Base-by-base conservation (phyloP, 2,113 vertebrate species). In the Chascanopsetta lugubris region DNA sequence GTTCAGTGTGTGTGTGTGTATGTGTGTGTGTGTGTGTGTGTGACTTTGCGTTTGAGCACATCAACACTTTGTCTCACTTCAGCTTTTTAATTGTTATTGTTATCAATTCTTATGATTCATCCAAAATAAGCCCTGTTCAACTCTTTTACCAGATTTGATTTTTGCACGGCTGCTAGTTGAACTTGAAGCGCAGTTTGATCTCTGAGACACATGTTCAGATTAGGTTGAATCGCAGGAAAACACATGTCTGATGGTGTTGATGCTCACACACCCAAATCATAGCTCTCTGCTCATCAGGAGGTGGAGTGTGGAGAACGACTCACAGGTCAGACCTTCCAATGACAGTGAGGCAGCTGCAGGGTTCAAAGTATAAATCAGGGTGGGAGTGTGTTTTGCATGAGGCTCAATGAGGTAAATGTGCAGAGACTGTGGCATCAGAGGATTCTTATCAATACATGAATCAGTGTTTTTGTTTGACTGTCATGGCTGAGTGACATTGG, bases 1-100 rank as follows among this genome's bases (percentile, higher is more conserved):
- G 90, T 89, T 89, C 71, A 79, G 69, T 84, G 56, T 86, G 71
- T 77, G 68, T 69, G 70, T 46, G 50, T 47, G 36, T 51, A 63
- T 51, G 32, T 34, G 54, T 57, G 51, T 61, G n/a, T 80, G 69
- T 84, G 56, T 86, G 71, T 77, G 68, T 69, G 70, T 46, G 50
- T 47, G 36, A 55, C 67, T 51, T 40, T 34, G 54, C 56, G 51
- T 61, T 63, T 63, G 8, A 68, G 49, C 61, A 61, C 58, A 58
- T 47, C n/a, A 0, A 6, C 17, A 6, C 53, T 26, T 6, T 62
- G 55, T 56, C 27, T 68, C 53, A 22, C 46, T 43, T 13, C 22
- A 46, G 9, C 10, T 18, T 32, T 29, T 49, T 9, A n/a, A n/a
- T n/a, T n/a, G n/a, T n/a, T n/a, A n/a, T n/a, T n/a, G n/a, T n/a